Evolutionary conservation across 1,140 invertebrate species (phyloP).

Genomic region (Centruroides vittatus): DNA sequence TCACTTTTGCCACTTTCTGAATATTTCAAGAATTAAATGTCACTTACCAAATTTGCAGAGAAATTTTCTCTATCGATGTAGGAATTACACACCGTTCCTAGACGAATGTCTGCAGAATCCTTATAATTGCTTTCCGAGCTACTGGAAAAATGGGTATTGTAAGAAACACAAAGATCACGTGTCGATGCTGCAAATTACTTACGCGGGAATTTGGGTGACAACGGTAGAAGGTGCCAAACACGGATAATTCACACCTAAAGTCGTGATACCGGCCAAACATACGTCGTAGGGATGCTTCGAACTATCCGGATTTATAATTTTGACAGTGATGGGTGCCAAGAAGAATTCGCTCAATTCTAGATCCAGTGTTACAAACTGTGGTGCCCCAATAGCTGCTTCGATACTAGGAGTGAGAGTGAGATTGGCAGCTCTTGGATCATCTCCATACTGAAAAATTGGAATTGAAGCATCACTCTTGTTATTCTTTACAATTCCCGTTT

Average conservation of each 20-base stretch:
- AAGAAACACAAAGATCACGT: no score
- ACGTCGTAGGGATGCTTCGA: slow-evolving; percentile 13
- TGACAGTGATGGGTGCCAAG: slow-evolving; percentile 8
- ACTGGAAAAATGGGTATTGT: no score
- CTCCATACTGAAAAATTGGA: neutral
- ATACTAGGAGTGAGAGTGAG: neutral
- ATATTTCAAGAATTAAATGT: no score
- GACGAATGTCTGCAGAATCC: slow-evolving; percentile 8
- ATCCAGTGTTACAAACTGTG: slow-evolving; percentile 13
- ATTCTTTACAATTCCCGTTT: no score
- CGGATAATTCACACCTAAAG: slow-evolving; percentile 19
- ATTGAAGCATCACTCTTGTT: neutral
- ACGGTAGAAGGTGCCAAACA: slow-evolving; percentile 17
- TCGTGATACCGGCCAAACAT: slow-evolving; percentile 16
- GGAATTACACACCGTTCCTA: slow-evolving; percentile 19
- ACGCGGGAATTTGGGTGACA: neutral
- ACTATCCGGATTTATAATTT: slow-evolving; percentile 8
- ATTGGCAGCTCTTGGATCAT: slow-evolving; percentile 8
- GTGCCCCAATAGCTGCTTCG: slow-evolving; percentile 2
- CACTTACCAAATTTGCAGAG: no score
- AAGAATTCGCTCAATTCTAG: slow-evolving; percentile 12
- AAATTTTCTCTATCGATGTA: slow-evolving; percentile 9
- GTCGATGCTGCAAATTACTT: neutral
- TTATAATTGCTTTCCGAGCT: neutral
- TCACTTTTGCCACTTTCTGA: no score